Percentiles rank a stretch among this genome's conserved stretches.
Evolutionary conservation across 2,888 invertebrate species (phyloP).

Genomic region (Meganola albula): DNA sequence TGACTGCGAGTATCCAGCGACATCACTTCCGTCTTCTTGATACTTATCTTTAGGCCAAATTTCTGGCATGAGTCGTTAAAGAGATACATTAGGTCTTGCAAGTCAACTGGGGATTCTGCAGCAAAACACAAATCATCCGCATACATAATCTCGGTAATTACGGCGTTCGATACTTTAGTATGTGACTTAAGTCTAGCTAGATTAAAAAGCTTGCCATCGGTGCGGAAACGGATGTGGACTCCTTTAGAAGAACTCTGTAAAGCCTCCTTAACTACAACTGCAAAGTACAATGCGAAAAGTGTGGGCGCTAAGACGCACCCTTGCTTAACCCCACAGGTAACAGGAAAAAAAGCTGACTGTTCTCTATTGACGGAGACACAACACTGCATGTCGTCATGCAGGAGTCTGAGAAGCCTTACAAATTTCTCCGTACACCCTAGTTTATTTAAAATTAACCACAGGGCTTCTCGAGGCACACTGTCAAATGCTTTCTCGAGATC

Average conservation of each 20-base stretch:
- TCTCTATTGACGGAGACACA: slow-evolving; percentile 9
- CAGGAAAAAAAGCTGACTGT: slow-evolving; percentile 3
- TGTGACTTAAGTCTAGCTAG: slow-evolving; percentile 6
- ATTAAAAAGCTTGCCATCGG: slow-evolving; percentile 12
- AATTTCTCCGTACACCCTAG: slow-evolving; percentile 7
- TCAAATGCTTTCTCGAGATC: slow-evolving; percentile 16
- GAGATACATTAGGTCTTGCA: slow-evolving; percentile 11
- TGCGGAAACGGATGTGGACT: slow-evolving; percentile 12
- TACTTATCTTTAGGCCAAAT: slow-evolving; percentile 18
- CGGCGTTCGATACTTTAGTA: slow-evolving; percentile 2
- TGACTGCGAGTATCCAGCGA: no score
- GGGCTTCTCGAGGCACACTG: slow-evolving; percentile 13
- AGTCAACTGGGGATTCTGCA: slow-evolving; percentile 12
- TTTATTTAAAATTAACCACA: slow-evolving; percentile 3
- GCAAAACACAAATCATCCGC: slow-evolving; percentile 17
- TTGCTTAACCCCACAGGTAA: slow-evolving; percentile 19
- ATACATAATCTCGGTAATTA: slow-evolving; percentile 15
- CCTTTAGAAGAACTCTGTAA: slow-evolving; percentile 1
- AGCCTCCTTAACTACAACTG: background rate
- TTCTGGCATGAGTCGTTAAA: slow-evolving; percentile 8
- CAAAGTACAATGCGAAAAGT: slow-evolving; percentile 10
- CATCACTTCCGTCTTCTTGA: slow-evolving; percentile 15
- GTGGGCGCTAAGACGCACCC: slow-evolving; percentile 18
- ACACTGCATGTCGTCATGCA: slow-evolving; percentile 7
- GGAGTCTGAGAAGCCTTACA: slow-evolving; percentile 4